phyloP scores from a whole-genome alignment of 2,888 invertebrate genomes.

The Macrostomum cliftonense region DNA sequence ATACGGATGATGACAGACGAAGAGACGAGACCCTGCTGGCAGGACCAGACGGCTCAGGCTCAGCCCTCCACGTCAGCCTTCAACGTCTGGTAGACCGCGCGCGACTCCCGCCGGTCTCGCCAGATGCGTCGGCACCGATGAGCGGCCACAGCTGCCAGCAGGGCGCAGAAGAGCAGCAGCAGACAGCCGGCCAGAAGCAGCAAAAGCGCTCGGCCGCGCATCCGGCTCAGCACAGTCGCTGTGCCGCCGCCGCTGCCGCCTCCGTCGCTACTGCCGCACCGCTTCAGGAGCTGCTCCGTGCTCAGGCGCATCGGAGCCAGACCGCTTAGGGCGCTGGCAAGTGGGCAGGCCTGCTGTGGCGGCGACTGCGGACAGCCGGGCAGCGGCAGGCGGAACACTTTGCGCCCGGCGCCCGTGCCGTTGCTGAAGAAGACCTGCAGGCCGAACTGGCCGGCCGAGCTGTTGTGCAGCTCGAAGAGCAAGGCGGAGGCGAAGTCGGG shows the following conservation, averaged over 20 bases:
- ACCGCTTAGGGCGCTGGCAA: background rate
- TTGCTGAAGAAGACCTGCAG: no score
- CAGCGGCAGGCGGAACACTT: constrained; percentile 26
- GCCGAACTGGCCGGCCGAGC: constrained; percentile 39
- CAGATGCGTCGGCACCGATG: background rate
- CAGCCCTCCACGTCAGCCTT: no score
- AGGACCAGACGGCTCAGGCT: no score
- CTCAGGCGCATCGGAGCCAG: background rate
- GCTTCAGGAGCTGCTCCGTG: background rate
- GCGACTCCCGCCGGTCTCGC: background rate
- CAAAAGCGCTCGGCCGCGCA: background rate
- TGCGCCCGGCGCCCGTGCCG: no score
- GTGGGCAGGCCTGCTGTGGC: background rate
- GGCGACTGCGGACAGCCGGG: constrained; percentile 33
- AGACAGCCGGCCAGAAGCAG: background rate
- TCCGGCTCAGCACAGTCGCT: background rate
- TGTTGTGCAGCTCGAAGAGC: constrained; percentile 59
- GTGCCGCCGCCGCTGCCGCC: background rate
- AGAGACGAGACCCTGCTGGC: no score
- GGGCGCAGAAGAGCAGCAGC: background rate
- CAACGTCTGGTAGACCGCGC: background rate
- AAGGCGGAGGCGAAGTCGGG: constrained; percentile 69
- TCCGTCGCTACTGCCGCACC: background rate
- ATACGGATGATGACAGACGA: no score
- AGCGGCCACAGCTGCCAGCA: background rate